phyloP scores from a whole-genome alignment of 2,113 vertebrate species.

The Pseudopodoces humilis region DNA sequence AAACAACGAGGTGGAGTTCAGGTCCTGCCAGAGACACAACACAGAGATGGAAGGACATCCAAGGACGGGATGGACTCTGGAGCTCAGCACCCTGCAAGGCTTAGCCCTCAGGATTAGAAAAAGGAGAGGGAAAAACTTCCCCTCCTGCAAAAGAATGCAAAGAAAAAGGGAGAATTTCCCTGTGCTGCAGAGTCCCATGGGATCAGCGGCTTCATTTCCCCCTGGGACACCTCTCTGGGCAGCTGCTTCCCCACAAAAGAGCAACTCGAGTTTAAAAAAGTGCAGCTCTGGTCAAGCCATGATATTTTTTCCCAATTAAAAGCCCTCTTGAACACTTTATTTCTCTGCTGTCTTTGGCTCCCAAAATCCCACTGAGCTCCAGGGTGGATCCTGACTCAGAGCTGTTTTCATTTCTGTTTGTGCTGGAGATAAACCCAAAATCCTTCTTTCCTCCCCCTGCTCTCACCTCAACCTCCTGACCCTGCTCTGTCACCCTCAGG shows the following conservation, averaged over 20 bases:
- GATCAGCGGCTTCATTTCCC: background rate
- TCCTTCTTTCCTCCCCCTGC: background rate
- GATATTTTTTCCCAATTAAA: background rate
- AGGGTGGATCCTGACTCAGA: fast-evolving
- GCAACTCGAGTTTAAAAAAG: fast-evolving
- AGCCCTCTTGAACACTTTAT: fast-evolving
- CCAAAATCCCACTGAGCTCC: background rate
- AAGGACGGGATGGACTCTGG: fast-evolving
- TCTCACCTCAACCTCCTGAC: background rate
- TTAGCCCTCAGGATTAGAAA: background rate
- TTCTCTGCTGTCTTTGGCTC: background rate
- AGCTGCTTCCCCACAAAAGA: background rate
- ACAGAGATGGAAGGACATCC: fast-evolving
- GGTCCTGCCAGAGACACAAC: fast-evolving
- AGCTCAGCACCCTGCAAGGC: background rate
- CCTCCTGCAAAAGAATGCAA: background rate
- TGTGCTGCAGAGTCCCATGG: background rate
- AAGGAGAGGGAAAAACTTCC: background rate
- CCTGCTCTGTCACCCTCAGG: background rate
- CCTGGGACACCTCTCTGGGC: background rate
- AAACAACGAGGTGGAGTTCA: background rate
- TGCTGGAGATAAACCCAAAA: background rate
- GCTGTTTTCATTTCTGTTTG: background rate
- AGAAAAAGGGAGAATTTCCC: background rate
- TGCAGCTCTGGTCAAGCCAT: background rate